Evolutionary conservation across 1,140 invertebrate species (phyloP).

Genomic region (Euwallacea similis): DNA sequence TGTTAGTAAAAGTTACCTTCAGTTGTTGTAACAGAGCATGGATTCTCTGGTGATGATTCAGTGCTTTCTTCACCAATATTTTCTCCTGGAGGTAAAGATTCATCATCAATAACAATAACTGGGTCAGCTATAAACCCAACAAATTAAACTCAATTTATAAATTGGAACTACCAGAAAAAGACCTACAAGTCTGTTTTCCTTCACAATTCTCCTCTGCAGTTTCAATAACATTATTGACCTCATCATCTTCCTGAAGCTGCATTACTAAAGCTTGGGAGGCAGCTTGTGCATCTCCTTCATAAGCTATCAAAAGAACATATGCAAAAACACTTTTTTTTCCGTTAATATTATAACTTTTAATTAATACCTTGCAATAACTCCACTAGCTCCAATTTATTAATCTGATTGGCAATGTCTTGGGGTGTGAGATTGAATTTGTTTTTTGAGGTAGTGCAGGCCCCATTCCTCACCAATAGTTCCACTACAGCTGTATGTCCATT

Average conservation of each 20-base stretch:
- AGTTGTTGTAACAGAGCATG: no score
- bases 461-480: conserved; percentile 69
- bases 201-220: conserved; percentile 41
- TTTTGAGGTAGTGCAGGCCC: conserved; percentile 66
- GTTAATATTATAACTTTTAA: neutral
- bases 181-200: no score
- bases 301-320: conserved; percentile 14
- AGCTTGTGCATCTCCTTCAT: conserved; percentile 46
- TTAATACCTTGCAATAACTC: conserved; percentile 57
- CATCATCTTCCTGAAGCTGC: conserved; percentile 42
- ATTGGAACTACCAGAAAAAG: no score
- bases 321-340: conserved; percentile 1
- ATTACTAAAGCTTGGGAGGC: conserved; percentile 52
- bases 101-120: no score
- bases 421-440: conserved; percentile 88
- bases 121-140: no score
- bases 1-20: neutral
- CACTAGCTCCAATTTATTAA: conserved; percentile 64
- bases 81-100: no score
- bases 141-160: no score
- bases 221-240: conserved; percentile 51
- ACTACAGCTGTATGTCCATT: conserved; percentile 74
- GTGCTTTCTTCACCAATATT: no score
- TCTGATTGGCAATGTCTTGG: conserved; percentile 72
- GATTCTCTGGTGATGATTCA: no score